Percentiles rank a stretch among this genome's conserved stretches.
phyloP scores from a whole-genome alignment of 2,113 vertebrate genomes.

The Gobio gobio region DNA sequence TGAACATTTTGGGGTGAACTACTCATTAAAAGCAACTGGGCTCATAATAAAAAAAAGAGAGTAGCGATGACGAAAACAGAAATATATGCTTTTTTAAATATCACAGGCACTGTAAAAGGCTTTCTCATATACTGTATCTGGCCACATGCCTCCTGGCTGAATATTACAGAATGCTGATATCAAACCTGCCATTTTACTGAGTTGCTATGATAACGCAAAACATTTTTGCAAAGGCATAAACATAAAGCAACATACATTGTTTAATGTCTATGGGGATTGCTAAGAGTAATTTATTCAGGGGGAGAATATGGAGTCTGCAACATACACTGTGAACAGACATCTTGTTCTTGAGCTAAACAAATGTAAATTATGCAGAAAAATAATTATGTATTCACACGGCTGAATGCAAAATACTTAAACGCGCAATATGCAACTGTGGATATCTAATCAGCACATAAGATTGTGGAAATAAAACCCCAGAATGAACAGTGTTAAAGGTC shows the following conservation, averaged over 20 bases:
- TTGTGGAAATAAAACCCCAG: not conserved
- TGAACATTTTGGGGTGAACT: not conserved
- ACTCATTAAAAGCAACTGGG: not conserved
- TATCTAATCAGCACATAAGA: constrained; percentile 1
- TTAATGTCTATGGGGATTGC: constrained; percentile 33
- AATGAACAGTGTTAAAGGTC: constrained; percentile 10
- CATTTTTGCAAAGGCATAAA: not conserved
- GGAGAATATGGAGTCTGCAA: constrained; percentile 21
- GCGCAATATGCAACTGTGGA: not conserved
- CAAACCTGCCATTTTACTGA: constrained; percentile 63
- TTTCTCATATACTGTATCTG: constrained; percentile 67
- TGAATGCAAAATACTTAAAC: constrained; percentile 37
- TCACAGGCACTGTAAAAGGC: constrained; percentile 65
- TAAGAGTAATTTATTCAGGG: constrained; percentile 26
- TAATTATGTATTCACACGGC: constrained; percentile 19
- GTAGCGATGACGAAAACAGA: not conserved
- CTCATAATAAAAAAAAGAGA: not conserved
- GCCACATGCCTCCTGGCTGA: constrained; percentile 68
- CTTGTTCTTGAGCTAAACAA: constrained; percentile 34
- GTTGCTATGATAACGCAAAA: constrained; percentile 61
- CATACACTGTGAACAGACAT: constrained; percentile 20
- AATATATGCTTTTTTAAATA: constrained; percentile 42
- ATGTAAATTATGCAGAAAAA: constrained; percentile 45
- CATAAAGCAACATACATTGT: constrained; percentile 29
- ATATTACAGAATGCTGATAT: constrained; percentile 66